phyloP scores from a whole-genome alignment of 2,888 invertebrate genomes.

The Pseudococcus jackbeardsleyi region DNA sequence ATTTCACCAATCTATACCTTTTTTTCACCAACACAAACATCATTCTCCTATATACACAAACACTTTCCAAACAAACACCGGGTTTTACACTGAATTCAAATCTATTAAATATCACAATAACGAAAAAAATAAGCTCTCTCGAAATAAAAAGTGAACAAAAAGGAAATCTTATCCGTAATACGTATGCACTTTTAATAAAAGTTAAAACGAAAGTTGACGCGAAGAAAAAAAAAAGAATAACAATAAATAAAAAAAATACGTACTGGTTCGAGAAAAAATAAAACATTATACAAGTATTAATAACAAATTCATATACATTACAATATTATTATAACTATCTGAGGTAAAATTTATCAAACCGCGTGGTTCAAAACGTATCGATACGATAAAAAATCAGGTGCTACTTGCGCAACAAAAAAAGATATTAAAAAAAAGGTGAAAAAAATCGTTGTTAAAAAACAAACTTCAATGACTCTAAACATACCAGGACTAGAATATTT shows the following conservation, averaged over 20 bases:
- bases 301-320: constrained; percentile 8
- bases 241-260: constrained; percentile 44
- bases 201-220: constrained; percentile 48
- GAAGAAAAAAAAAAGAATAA: constrained; percentile 20
- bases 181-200: constrained; percentile 23
- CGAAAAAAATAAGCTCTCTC: constrained; percentile 52
- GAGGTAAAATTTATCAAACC: constrained; percentile 37
- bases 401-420: constrained; percentile 30
- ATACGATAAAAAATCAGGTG: neutral
- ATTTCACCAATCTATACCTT: neutral
- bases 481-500: constrained; percentile 52
- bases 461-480: constrained; percentile 44
- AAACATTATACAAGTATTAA: constrained; percentile 22
- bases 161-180: constrained; percentile 24
- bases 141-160: constrained; percentile 41
- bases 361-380: neutral
- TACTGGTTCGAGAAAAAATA: constrained; percentile 7
- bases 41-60: neutral
- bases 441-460: constrained; percentile 41
- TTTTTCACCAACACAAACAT: neutral
- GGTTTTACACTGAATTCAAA: neutral
- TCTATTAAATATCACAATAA: constrained; percentile 44
- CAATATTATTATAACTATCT: constrained; percentile 28
- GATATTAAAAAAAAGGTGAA: neutral
- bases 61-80: constrained; percentile 13